These are phyloP conservation scores for Girardinus metallicus DNA, from an alignment of 2,797 vertebrate genomes.

Conservation along the genomic window DNA sequence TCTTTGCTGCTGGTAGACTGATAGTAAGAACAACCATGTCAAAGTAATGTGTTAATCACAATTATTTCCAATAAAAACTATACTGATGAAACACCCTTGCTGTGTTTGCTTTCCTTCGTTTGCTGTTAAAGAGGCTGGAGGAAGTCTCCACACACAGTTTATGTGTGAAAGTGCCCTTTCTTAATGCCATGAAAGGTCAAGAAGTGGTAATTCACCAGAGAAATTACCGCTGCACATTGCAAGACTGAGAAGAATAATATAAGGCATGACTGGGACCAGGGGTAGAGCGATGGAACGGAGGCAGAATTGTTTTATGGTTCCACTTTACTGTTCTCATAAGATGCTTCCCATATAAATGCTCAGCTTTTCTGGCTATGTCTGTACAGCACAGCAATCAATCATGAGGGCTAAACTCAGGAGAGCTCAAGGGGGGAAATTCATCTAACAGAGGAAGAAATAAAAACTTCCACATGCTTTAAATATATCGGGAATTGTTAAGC, in stretches of 20 bases:
- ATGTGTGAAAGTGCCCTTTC: constrained; percentile 63
- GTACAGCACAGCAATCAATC: constrained; percentile 32
- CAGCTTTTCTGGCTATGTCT: constrained; percentile 37
- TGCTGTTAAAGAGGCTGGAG: constrained; percentile 40
- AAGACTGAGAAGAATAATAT: constrained; percentile 33
- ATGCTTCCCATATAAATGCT: constrained; percentile 55
- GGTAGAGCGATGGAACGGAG: constrained; percentile 23
- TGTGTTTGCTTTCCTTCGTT: constrained; percentile 33
- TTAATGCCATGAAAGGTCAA: constrained; percentile 69
- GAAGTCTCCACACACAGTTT: constrained; percentile 40
- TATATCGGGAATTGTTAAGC: not conserved
- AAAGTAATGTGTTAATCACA: constrained; percentile 14
- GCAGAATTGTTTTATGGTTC: constrained; percentile 48
- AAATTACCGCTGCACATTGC: constrained; percentile 46
- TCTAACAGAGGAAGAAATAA: constrained; percentile 23
- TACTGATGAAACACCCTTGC: constrained; percentile 10
- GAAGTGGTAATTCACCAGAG: constrained; percentile 58
- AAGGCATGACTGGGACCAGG: constrained; percentile 33
- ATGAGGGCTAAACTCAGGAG: constrained; percentile 12
- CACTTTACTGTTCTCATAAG: constrained; percentile 46
- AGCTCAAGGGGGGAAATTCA: constrained; percentile 5
- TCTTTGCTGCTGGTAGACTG: not conserved
- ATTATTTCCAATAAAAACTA: not conserved
- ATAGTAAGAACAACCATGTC: not conserved
- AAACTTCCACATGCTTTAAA: constrained; percentile 13